Conservation (phyloP, 2,113 vertebrate species). For the Noctilio leporinus region DNA sequence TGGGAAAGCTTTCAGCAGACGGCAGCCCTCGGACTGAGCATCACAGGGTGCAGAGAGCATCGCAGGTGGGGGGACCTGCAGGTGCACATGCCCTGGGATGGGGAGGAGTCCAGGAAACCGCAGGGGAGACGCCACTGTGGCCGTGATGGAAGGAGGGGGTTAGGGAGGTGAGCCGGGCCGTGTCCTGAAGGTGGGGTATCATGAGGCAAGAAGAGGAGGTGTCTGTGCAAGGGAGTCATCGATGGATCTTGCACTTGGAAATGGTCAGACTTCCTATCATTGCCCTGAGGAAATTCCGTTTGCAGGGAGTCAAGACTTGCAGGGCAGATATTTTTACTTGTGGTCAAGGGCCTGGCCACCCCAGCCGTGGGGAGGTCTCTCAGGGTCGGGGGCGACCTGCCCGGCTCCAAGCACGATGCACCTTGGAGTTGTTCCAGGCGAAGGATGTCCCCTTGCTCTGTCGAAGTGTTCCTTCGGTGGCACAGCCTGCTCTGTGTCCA, state of each 20-base stretch:
- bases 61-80: too few species aligned
- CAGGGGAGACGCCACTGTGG: not conserved
- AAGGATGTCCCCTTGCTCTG: not conserved
- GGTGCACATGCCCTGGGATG: accelerated
- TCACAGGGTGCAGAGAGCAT: not conserved
- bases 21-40: not conserved
- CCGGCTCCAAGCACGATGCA: not conserved
- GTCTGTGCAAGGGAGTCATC: not conserved
- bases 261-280: not conserved
- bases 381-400: not conserved
- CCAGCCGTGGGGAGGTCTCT: not conserved
- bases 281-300: not conserved
- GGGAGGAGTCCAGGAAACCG: not conserved
- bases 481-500: not conserved
- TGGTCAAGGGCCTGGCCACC: not conserved
- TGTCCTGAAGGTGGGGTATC: not conserved
- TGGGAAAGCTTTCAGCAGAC: not conserved
- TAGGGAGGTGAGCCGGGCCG: not conserved
- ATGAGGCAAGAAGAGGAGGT: not conserved
- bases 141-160: too few species aligned
- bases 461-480: not conserved
- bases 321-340: not conserved
- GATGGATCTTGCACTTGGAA: not conserved
- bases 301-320: not conserved
- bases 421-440: not conserved